Evolutionary conservation across 2,888 invertebrate species (phyloP), one percentile per base, ranked within the genome.

Genomic region (Thecocarcelia acutangulata): DNA sequence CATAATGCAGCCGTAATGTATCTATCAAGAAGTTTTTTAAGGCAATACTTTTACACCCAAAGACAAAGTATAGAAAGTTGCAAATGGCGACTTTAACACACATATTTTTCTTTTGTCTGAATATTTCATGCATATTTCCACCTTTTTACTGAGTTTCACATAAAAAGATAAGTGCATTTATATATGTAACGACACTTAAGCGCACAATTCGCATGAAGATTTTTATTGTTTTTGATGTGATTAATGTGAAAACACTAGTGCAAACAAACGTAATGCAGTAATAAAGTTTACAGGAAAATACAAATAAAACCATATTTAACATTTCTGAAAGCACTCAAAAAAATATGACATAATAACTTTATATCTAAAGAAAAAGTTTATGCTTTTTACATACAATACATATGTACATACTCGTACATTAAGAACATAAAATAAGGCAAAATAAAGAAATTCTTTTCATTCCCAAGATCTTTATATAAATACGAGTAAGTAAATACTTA

Each of bases 221-320:
- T 64, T 58, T 64, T 48, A 64, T 56, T 75, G 40, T 58, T 66
- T 75, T 42, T 66, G 24, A 58, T 75, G 42, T 12, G 50, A 68
- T 68, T 68, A 75, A 66, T 50, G 42, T 58, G 54, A 50, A 52
- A 37, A 58, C n/a, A 44, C n/a, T 13, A 40, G n/a, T 11, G 21
- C 12, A 15, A 52, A 2, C 17, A 5, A 12, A 37, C 46, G 21
- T 19, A 17, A 44, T 73, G 33, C 21, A 59, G 42, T 33, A 56
- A 56, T 52, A 56, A 40, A 48, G n/a, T 17, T 56, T 46, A 33
- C 37, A 73, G 63, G 13, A 37, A 46, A n/a, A n/a, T 44, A 44
- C 19, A 3, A 56, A 13, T 17, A 52, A 33, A 68, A 12, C 0
- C 17, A 24, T 42, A 44, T 56, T 28, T 44, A 56, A 15, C 5